Base-by-base conservation (phyloP, 2,888 invertebrate genomes). In the Sarcophaga caerulescens region DNA sequence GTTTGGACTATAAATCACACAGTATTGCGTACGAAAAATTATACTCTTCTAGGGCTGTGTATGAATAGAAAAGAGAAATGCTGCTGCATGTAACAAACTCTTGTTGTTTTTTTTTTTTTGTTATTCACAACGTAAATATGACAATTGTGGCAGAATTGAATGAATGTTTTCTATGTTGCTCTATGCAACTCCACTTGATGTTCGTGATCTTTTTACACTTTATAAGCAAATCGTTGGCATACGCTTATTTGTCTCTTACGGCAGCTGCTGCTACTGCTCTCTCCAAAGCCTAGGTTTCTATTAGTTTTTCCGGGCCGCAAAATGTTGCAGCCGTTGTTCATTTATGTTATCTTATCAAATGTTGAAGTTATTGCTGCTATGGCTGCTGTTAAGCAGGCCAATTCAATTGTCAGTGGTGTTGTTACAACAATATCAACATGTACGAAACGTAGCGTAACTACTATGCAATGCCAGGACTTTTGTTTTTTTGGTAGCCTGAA, bases 331-430 rank as follows among this genome's bases (percentile, higher is more conserved):
- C 59, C 75, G 8, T 63, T 77, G 35, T 81, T 66, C 57, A 60
- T 84, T 76, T 83, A 65, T 84, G 74, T 80, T 87, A 85, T 68
- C 78, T 83, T 85, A 62, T 85, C 87, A 87, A 84, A 81, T 86
- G 86, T 65, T 82, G 77, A 87, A 80, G 77, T 84, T 85, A 80
- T 78, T 84, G 84, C 84, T 87, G 85, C 75, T 85, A 74, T 81
- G 81, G 81, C 68, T 87, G 87, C 74, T 85, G 85, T 82, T 83
- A 86, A 88, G 78, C 85, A 87, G 87, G 84, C 84, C 87, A 88
- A 88, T 88, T 68, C 85, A 85, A 88, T 87, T 84, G 84, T 17
- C 59, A 21, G 19, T 73, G 63, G 65, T 73, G 59, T 4, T 66
- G 17, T 25, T 65, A 23, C 52, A 52, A 52, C 52, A 52, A 52